phyloP scores from a whole-genome alignment of 2,888 invertebrate genomes.

The Dynastes maya region DNA sequence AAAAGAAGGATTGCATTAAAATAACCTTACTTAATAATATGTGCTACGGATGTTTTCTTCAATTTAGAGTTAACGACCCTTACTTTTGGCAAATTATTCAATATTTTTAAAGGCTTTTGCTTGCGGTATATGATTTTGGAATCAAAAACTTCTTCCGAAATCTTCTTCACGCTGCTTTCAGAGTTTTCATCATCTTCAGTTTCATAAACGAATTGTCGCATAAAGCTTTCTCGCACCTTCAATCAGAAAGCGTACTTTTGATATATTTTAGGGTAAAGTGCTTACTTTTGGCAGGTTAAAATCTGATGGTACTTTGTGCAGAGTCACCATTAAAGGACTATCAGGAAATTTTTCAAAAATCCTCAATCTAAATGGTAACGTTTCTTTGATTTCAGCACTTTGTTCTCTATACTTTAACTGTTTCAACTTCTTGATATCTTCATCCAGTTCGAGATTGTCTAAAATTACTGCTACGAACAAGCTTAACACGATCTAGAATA shows the following conservation, averaged over 20 bases:
- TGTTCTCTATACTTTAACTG: slow-evolving; percentile 98
- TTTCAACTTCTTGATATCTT: slow-evolving; percentile 99
- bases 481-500: slow-evolving; percentile 93
- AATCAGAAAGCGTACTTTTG: neutral
- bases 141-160: slow-evolving; percentile 78
- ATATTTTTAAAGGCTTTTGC: slow-evolving; percentile 86
- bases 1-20: neutral
- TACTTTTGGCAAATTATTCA: slow-evolving; percentile 87
- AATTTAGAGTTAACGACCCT: slow-evolving; percentile 86
- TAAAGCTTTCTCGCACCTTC: slow-evolving; percentile 96
- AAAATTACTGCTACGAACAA: slow-evolving; percentile 99
- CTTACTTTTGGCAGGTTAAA: slow-evolving; percentile 89
- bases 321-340: slow-evolving; percentile 97
- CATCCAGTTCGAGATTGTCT: slow-evolving; percentile 99
- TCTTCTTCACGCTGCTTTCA: slow-evolving; percentile 73
- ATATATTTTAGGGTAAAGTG: neutral
- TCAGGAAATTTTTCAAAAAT: slow-evolving; percentile 99
- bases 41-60: slow-evolving; percentile 86
- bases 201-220: slow-evolving; percentile 96
- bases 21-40: slow-evolving; percentile 85
- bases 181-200: slow-evolving; percentile 86
- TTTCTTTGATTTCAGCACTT: slow-evolving; percentile 98
- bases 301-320: slow-evolving; percentile 95
- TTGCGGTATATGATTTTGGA: slow-evolving; percentile 86
- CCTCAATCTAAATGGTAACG: slow-evolving; percentile 93